phyloP scores from a whole-genome alignment of 2,888 invertebrate species.

The Sesamia inferens region DNA sequence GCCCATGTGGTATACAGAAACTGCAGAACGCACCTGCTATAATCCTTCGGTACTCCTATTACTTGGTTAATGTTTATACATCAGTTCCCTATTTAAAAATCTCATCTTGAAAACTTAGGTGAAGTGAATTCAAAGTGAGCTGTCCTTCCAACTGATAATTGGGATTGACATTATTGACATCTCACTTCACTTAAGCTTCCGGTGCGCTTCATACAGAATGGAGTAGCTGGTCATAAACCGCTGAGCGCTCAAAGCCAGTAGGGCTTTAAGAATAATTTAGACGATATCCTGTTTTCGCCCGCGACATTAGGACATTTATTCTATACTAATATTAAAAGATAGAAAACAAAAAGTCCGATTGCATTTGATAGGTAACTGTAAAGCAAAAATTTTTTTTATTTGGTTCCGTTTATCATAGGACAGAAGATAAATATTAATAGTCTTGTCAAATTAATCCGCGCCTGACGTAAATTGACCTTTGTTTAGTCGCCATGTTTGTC shows the following conservation, averaged over 20 bases:
- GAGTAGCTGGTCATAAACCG: background rate
- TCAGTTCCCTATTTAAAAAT: background rate
- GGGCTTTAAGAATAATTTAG: background rate
- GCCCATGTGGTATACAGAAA: background rate
- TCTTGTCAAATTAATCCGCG: no score
- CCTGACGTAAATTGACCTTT: no score
- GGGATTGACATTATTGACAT: background rate
- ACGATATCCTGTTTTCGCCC: no score
- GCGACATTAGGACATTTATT: background rate
- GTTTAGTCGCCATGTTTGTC: no score
- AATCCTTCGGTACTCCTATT: background rate
- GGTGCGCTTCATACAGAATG: background rate
- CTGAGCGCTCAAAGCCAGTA: no score
- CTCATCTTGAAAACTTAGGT: background rate
- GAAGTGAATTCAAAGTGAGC: background rate
- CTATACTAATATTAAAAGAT: no score
- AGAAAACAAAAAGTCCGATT: no score
- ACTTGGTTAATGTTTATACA: background rate
- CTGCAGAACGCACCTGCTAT: background rate
- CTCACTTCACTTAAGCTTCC: background rate
- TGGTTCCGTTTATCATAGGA: no score
- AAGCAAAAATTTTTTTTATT: no score
- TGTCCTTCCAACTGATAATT: background rate
- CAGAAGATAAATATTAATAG: no score
- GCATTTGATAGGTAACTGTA: no score